Evolutionary conservation across 2,888 invertebrate genomes (phyloP).

Genomic region (Beris morrisii): DNA sequence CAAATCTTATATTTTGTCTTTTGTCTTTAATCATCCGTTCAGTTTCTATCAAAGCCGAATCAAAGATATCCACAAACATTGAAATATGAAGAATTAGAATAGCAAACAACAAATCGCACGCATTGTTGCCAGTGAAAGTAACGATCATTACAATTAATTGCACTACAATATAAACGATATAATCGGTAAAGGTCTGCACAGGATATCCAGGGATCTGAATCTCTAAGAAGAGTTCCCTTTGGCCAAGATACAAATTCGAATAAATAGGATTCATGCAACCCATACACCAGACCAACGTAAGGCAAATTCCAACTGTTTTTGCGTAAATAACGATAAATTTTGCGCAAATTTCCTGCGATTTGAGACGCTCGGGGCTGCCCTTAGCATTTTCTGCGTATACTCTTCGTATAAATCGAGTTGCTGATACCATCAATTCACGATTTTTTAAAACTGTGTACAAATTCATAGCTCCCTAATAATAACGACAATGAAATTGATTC

Average conservation of each 20-base stretch:
- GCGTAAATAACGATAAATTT: background rate
- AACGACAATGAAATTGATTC: background rate
- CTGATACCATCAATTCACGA: background rate
- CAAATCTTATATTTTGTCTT: background rate
- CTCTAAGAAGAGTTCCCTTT: slow-evolving; percentile 4
- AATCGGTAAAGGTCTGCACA: background rate
- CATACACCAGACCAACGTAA: background rate
- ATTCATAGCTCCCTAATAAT: background rate
- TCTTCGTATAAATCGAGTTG: background rate
- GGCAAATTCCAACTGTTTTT: background rate
- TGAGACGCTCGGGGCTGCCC: background rate
- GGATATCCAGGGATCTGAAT: background rate
- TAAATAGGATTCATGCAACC: background rate
- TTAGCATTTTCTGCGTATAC: background rate
- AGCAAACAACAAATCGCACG: background rate
- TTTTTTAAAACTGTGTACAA: background rate
- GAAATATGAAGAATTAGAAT: slow-evolving; percentile 1
- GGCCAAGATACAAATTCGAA: background rate
- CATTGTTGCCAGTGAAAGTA: background rate
- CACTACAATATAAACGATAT: background rate
- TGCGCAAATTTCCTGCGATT: background rate
- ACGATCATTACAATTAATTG: background rate
- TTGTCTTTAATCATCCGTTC: background rate
- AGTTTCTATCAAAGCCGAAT: background rate
- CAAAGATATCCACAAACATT: background rate